Base-by-base conservation (phyloP, 2,113 vertebrate genomes). In the Montifringilla adamsi region DNA sequence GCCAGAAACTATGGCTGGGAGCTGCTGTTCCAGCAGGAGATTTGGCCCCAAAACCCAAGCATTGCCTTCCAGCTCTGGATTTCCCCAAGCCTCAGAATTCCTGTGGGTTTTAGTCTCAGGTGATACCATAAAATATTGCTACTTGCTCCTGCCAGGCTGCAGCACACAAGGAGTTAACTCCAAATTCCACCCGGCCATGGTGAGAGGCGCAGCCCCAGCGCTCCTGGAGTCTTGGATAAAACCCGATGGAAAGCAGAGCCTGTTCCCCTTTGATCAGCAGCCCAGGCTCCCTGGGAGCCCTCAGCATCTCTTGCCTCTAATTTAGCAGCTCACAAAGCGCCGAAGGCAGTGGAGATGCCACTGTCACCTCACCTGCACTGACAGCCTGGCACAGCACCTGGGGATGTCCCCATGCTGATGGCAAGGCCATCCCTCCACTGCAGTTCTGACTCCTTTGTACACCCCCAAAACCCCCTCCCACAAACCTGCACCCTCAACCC, bases 221-320 rank as follows among this genome's bases (percentile, higher is more conserved):
- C 74, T 59, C 13, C 31, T 23, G 66, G 35, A 72, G 69, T 56
- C 44, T 60, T 75, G 10, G 16, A 20, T 80, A 47, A 92, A 75
- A n/a, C 13, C 56, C 27, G 66, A 46, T 58, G 80, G 58, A 87
- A 90, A 81, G 78, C 5, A 0, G 60, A 74, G 79, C 43, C 31
- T 50, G 64, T 16, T 89, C 63, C 58, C 67, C 85, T 96, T 87
- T 83, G 87, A 94, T 95, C 47, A 96, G 70, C 79, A 96, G 67
- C 59, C 27, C 11, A 74, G 59, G 35, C 63, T 95, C 80, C 85
- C 76, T 1, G 8, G 69, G 89, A 87, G 43, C 66, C 53, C 69
- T 72, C 74, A 49, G 84, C 84, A 47, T 60, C 56, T 47, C 84
- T 75, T 2, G 0, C 53, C 56, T 88, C 47, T 62, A 70, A 95